Conservation (phyloP, 2,113 vertebrate species). For the Sturnus vulgaris region DNA sequence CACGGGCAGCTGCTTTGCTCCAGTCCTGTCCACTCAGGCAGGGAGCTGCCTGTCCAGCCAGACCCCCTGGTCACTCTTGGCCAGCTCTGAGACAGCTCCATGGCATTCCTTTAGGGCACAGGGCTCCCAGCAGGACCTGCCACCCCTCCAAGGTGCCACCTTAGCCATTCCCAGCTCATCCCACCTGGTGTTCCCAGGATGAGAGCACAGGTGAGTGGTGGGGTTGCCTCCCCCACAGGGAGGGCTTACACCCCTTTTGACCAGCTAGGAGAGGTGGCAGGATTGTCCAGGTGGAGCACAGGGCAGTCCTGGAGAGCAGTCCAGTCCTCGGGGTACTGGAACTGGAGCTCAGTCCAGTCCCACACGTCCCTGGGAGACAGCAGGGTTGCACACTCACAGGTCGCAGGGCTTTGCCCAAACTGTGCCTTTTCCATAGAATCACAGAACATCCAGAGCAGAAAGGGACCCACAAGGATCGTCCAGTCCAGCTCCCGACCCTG, state of each 20-base stretch:
- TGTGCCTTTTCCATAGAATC: not conserved
- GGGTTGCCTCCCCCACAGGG: not conserved
- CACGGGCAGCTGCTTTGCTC: not conserved
- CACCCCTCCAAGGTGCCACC: not conserved
- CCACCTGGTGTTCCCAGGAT: fast-evolving
- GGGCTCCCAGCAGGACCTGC: not conserved
- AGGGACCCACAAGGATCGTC: not conserved
- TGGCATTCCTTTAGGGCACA: not conserved
- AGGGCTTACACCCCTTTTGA: not conserved
- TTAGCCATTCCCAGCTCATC: not conserved
- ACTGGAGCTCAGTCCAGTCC: not conserved
- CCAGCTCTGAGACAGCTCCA: not conserved
- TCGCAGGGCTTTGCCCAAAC: not conserved
- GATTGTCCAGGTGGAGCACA: not conserved
- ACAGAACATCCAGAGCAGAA: not conserved
- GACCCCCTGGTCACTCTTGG: not conserved
- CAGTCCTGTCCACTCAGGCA: not conserved
- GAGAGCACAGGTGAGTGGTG: not conserved
- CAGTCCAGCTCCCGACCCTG: not conserved
- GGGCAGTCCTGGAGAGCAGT: not conserved
- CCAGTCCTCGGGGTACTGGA: not conserved
- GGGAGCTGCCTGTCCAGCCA: not conserved
- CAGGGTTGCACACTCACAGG: not conserved
- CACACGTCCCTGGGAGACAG: fast-evolving
- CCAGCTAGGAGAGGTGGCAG: not conserved